Evolutionary conservation across 1,140 invertebrate species (phyloP).

Genomic region (Campodea augens): DNA sequence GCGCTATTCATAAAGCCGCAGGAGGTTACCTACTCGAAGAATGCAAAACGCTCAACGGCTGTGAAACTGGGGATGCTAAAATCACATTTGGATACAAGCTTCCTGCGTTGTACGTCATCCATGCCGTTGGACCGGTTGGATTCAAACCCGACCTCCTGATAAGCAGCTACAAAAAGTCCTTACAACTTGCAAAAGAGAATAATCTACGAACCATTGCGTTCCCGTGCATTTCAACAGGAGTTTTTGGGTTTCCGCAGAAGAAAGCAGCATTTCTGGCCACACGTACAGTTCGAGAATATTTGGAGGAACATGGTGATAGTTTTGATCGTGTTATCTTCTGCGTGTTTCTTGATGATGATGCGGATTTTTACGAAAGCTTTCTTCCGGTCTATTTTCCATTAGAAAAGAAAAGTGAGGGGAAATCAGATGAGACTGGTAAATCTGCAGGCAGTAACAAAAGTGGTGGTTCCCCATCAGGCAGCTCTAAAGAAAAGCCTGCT

Average conservation of each 20-base stretch:
- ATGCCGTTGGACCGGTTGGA: conserved; percentile 60
- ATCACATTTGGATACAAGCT: conserved; percentile 58
- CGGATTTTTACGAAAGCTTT: conserved; percentile 21
- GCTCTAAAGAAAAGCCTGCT: too few relatives aligned
- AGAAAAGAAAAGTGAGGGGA: too few relatives aligned
- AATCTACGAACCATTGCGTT: conserved; percentile 49
- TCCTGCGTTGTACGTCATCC: conserved; percentile 61
- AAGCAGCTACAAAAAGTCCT: conserved; percentile 46
- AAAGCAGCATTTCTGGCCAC: conserved; percentile 26
- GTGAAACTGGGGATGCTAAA: conserved; percentile 56
- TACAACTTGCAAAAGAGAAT: conserved; percentile 37
- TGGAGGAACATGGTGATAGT: conserved; percentile 18
- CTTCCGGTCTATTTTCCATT: conserved; percentile 23
- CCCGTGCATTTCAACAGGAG: conserved; percentile 68
- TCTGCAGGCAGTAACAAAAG: too few relatives aligned
- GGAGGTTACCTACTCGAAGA: conserved; percentile 44
- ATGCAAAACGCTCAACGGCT: conserved; percentile 48
- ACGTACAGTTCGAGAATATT: conserved; percentile 21
- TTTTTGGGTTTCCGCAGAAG: conserved; percentile 43
- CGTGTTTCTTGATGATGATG: conserved; percentile 24
- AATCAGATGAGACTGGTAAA: too few relatives aligned
- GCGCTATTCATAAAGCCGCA: conserved; percentile 62
- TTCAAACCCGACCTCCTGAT: conserved; percentile 40
- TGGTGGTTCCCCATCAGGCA: too few relatives aligned
- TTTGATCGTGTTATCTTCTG: conserved; percentile 28